phyloP scores from a whole-genome alignment of 2,888 invertebrate species.

The Harpalus rubripes region DNA sequence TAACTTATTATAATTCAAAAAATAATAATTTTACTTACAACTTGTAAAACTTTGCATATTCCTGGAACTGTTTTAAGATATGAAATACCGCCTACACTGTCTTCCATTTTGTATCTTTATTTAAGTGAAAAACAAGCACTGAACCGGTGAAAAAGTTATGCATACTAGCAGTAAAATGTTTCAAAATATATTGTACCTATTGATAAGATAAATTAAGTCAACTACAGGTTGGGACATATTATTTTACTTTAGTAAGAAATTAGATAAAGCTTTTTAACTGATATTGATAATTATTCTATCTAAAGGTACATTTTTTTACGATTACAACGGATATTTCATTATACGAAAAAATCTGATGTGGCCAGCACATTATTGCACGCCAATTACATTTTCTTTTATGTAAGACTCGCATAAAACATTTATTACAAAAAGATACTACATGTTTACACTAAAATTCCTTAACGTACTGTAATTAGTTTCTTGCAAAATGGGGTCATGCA shows the following conservation, averaged over 20 bases:
- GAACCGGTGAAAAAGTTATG: conserved; percentile 6
- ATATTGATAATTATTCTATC: conserved; percentile 19
- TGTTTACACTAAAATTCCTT: too few species aligned
- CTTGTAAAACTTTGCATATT: conserved; percentile 46
- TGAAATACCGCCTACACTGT: conserved; percentile 12
- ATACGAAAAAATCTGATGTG: too few species aligned
- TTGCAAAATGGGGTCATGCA: too few species aligned
- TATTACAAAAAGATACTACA: too few species aligned
- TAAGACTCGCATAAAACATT: too few species aligned
- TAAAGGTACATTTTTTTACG: too few species aligned
- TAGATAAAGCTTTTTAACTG: conserved; percentile 29
- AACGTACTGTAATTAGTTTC: too few species aligned
- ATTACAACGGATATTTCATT: too few species aligned
- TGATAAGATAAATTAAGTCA: conserved; percentile 50
- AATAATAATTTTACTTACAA: conserved; percentile 39
- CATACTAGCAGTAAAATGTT: conserved; percentile 17
- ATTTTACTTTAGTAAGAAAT: conserved; percentile 43
- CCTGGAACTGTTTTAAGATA: conserved; percentile 44
- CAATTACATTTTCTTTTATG: too few species aligned
- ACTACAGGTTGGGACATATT: conserved; percentile 12
- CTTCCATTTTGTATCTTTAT: conserved; percentile 36
- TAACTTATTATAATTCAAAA: neutral
- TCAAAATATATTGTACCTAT: conserved; percentile 20
- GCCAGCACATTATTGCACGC: too few species aligned
- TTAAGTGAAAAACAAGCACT: neutral